Conservation (phyloP, 2,888 invertebrate species). For the Uropetala carovei region DNA sequence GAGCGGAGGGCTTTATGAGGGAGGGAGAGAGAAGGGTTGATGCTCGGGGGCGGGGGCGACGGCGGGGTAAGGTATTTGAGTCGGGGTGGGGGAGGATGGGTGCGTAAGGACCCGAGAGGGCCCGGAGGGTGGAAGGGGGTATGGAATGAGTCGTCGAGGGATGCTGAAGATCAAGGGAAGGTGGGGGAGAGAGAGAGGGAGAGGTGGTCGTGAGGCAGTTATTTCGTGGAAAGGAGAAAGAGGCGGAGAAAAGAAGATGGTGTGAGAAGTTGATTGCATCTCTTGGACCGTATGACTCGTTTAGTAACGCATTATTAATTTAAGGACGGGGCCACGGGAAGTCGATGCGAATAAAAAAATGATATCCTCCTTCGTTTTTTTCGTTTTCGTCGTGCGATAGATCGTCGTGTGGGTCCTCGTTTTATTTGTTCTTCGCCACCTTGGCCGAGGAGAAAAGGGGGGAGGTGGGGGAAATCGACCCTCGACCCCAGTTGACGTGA, state of each 20-base stretch:
- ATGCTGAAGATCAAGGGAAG: slow-evolving; percentile 36
- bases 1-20: neutral
- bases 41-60: neutral
- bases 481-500: neutral
- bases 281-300: slow-evolving; percentile 54
- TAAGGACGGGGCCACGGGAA: slow-evolving; percentile 55
- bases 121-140: neutral
- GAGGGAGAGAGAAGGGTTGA: neutral
- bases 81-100: neutral
- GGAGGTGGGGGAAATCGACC: no score
- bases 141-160: neutral
- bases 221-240: slow-evolving; percentile 4
- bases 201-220: slow-evolving; percentile 17
- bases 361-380: slow-evolving; percentile 19
- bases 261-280: slow-evolving; percentile 62
- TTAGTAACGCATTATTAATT: slow-evolving; percentile 63
- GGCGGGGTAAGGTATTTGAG: neutral
- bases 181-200: neutral
- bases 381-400: neutral
- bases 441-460: no score
- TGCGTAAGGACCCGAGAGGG: neutral
- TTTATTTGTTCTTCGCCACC: neutral
- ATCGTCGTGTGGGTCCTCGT: neutral
- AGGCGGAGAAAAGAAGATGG: neutral
- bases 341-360: slow-evolving; percentile 49